These are phyloP conservation scores for Drosophila trichaetosa DNA, from an alignment of 2,888 invertebrate species.

Conservation along the genomic window DNA sequence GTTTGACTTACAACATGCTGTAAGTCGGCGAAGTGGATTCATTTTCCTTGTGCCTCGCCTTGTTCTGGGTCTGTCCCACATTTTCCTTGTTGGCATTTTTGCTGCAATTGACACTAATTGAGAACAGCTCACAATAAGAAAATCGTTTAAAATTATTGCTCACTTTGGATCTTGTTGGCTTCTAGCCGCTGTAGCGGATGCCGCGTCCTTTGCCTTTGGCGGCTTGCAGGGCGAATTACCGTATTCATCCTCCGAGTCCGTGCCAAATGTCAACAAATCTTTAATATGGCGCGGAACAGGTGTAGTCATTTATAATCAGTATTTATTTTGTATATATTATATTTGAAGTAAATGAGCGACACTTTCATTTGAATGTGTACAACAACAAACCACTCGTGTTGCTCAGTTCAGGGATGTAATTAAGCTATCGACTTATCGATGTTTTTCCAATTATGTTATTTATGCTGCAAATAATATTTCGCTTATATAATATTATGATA, in stretches of 20 bases:
- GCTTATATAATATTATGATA: background rate
- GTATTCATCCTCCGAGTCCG: slow-evolving; percentile 84
- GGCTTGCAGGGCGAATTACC: slow-evolving; percentile 71
- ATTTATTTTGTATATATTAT: background rate
- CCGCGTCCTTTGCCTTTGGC: slow-evolving; percentile 28
- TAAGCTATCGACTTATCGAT: slow-evolving; percentile 13
- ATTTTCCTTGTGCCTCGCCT: slow-evolving; percentile 5
- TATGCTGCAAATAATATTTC: background rate
- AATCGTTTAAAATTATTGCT: background rate
- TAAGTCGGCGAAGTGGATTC: slow-evolving; percentile 3
- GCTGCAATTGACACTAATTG: slow-evolving; percentile 14
- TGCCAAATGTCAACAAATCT: slow-evolving; percentile 80
- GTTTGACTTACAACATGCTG: slow-evolving; percentile 62
- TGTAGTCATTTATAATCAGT: slow-evolving; percentile 65
- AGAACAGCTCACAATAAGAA: background rate
- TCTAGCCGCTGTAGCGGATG: slow-evolving; percentile 3
- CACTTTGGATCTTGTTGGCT: slow-evolving; percentile 23
- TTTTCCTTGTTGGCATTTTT: slow-evolving; percentile 65
- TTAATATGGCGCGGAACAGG: slow-evolving; percentile 81
- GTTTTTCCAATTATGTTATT: background rate
- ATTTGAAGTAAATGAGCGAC: slow-evolving; percentile 6
- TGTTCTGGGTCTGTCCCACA: slow-evolving; percentile 11
- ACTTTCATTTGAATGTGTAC: slow-evolving; percentile 39
- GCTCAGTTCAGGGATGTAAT: slow-evolving; percentile 13
- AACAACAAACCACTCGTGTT: slow-evolving; percentile 32